phyloP scores from a whole-genome alignment of 2,113 vertebrate species.

The Caloenas nicobarica region DNA sequence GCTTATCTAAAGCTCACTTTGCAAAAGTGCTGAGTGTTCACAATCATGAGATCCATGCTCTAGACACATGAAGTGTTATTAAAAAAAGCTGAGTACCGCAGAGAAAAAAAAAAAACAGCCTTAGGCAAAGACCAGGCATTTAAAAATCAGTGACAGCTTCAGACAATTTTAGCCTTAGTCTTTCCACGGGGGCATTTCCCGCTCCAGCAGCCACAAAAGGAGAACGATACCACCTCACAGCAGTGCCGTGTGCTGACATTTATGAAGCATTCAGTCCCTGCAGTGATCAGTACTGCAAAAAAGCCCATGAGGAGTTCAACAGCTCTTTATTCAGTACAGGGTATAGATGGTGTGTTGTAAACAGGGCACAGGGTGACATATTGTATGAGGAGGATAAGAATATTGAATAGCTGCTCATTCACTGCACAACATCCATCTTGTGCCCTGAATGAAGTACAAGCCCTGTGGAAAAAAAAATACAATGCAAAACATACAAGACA shows the following conservation, averaged over 20 bases:
- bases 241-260: neutral
- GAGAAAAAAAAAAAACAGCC: neutral
- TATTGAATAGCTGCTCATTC: slow-evolving; percentile 60
- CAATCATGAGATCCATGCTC: neutral
- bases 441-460: slow-evolving; percentile 30
- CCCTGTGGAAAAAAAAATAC: slow-evolving; percentile 40
- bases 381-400: slow-evolving; percentile 55
- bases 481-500: slow-evolving; percentile 53
- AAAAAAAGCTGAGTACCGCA: neutral
- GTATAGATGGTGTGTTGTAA: neutral
- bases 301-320: neutral
- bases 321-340: slow-evolving; percentile 33
- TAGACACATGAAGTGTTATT: neutral
- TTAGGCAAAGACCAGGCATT: neutral
- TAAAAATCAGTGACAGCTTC: neutral
- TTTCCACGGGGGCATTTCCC: neutral
- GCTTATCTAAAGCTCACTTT: neutral
- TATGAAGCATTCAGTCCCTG: neutral
- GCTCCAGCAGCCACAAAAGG: neutral
- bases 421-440: slow-evolving; percentile 52
- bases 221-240: neutral
- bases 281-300: neutral
- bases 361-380: slow-evolving; percentile 60
- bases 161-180: neutral
- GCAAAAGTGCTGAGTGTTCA: neutral